Evolutionary conservation across 1,140 invertebrate species (phyloP).

Genomic region (Lasioglossum baleicum): DNA sequence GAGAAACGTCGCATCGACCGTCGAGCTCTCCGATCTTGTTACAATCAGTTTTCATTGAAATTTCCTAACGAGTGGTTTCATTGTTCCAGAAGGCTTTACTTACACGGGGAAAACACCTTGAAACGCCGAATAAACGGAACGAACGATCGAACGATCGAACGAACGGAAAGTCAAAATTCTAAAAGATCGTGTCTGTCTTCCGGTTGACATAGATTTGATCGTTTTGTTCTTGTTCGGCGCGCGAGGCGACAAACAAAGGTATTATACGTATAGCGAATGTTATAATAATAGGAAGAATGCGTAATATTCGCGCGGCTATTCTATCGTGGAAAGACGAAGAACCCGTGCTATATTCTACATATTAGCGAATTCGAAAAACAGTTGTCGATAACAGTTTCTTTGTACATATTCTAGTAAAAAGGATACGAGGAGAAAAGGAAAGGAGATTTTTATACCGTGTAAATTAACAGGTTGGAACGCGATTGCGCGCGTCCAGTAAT

Average conservation of each 20-base stretch:
- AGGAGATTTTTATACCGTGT: conserved; percentile 61
- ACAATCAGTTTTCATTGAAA: not conserved
- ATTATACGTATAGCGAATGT: not conserved
- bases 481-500: conserved; percentile 10
- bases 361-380: conserved; percentile 1
- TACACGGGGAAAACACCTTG: not conserved
- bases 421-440: conserved; percentile 44
- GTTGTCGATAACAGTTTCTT: conserved; percentile 46
- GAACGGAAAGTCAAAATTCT: not conserved
- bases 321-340: not conserved
- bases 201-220: conserved; percentile 10
- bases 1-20: not conserved
- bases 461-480: conserved; percentile 38
- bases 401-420: conserved; percentile 57
- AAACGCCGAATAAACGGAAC: conserved; percentile 6
- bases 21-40: not conserved
- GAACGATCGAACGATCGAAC: conserved; percentile 2
- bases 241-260: not conserved
- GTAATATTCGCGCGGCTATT: conserved; percentile 16
- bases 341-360: conserved; percentile 12
- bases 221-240: conserved; percentile 5
- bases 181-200: not conserved
- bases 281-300: conserved; percentile 1
- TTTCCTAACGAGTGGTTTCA: not conserved
- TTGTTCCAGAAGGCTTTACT: not conserved